These are phyloP conservation scores for Dolichoris vasculosae DNA, from an alignment of 1,140 invertebrate species.

Conservation along the genomic window DNA sequence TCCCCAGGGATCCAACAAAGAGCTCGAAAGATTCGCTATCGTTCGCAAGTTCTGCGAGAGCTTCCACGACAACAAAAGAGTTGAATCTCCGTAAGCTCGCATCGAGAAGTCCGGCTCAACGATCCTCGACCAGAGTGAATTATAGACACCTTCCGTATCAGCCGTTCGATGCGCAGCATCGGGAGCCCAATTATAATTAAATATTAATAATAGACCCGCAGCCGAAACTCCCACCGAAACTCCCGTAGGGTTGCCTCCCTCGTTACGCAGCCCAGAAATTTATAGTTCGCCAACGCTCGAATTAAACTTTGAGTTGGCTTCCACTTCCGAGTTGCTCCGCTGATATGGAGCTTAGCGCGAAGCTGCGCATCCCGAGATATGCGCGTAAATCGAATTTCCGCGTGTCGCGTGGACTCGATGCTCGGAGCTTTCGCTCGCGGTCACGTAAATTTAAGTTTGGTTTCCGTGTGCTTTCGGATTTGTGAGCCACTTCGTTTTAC, in stretches of 20 bases:
- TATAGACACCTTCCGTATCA: not conserved
- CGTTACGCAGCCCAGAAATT: not conserved
- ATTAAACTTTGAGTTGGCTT: not conserved
- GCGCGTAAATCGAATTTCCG: not conserved
- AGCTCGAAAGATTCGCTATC: not conserved
- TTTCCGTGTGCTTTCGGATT: too few species aligned
- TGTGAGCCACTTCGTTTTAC: too few species aligned
- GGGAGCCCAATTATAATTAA: not conserved
- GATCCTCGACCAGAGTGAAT: not conserved
- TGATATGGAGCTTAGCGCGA: not conserved
- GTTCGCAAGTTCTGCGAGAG: not conserved
- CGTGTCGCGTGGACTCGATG: not conserved
- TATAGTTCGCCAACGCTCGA: not conserved
- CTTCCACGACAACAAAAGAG: not conserved
- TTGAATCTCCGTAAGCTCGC: not conserved
- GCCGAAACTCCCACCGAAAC: not conserved
- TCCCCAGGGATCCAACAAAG: not conserved
- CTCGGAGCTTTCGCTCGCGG: too few species aligned
- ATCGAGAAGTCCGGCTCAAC: not conserved
- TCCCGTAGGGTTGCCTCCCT: not conserved
- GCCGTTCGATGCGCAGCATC: not conserved
- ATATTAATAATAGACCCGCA: conserved; percentile 7
- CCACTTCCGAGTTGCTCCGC: not conserved
- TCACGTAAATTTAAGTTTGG: too few species aligned
- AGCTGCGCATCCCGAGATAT: not conserved